phyloP scores from a whole-genome alignment of 2,888 invertebrate species.

The Epinotia brunnichana region DNA sequence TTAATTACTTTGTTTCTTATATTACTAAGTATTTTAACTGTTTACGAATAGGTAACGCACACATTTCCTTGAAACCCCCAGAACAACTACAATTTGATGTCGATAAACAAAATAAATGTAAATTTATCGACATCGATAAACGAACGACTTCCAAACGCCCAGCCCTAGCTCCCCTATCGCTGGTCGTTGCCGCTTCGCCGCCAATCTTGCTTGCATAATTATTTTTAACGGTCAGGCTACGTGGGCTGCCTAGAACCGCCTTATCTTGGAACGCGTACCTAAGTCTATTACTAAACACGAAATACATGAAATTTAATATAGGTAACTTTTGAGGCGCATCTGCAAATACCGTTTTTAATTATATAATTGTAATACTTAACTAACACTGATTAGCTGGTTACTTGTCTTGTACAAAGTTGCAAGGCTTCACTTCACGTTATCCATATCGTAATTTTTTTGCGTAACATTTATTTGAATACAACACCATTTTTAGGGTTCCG shows the following conservation, averaged over 20 bases:
- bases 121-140: constrained; percentile 65
- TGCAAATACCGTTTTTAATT: not conserved
- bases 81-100: constrained; percentile 10
- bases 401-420: not conserved
- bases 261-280: constrained; percentile 38
- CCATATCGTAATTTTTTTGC: not conserved
- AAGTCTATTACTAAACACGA: constrained; percentile 39
- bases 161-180: constrained; percentile 42
- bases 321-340: not conserved
- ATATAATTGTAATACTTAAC: not conserved
- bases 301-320: constrained; percentile 7
- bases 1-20: too few species aligned
- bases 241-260: constrained; percentile 34
- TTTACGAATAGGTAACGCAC: too few species aligned
- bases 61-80: too few species aligned
- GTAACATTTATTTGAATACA: too few species aligned
- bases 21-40: not conserved
- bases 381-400: not conserved
- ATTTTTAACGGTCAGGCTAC: constrained; percentile 61
- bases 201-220: constrained; percentile 72
- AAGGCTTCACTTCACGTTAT: not conserved
- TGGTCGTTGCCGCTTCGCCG: constrained; percentile 44
- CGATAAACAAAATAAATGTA: constrained; percentile 31
- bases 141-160: constrained; percentile 67
- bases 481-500: too few species aligned